Evolutionary conservation across 2,113 vertebrate genomes (phyloP).

Genomic region (Micronisus gabar): DNA sequence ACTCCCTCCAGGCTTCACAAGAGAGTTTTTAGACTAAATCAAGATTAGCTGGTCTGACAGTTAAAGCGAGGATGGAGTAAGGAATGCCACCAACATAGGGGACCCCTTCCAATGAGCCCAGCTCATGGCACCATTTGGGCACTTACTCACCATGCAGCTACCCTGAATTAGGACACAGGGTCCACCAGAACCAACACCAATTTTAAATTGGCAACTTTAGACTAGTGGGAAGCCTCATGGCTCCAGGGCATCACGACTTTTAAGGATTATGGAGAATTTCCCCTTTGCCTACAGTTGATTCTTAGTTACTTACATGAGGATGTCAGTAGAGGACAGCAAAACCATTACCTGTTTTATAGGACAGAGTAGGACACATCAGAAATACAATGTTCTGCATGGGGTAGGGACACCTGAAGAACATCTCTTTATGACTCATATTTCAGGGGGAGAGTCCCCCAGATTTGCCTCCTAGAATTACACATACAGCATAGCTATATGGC

Average conservation of each 20-base stretch:
- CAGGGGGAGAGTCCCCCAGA: accelerated
- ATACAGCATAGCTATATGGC: not conserved
- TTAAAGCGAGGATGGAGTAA: not conserved
- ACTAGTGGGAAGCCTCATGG: accelerated
- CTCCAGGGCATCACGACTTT: accelerated
- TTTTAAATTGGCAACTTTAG: not conserved
- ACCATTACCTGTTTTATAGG: not conserved
- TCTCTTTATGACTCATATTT: not conserved
- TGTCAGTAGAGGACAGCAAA: not conserved
- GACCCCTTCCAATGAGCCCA: not conserved
- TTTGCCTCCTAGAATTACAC: not conserved
- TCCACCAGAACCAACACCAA: not conserved
- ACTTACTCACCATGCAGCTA: not conserved
- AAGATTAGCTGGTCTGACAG: not conserved
- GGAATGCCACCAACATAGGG: not conserved
- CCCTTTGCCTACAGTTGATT: accelerated
- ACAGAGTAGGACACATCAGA: not conserved
- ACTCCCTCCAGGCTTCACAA: not conserved
- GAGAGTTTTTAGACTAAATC: not conserved
- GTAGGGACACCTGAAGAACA: not conserved
- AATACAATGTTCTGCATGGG: accelerated
- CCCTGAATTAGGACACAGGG: not conserved
- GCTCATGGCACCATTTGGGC: not conserved
- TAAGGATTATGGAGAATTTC: not conserved
- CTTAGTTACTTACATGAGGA: not conserved